phyloP scores from a whole-genome alignment of 1,140 invertebrate genomes.

The Drosophila parvula region DNA sequence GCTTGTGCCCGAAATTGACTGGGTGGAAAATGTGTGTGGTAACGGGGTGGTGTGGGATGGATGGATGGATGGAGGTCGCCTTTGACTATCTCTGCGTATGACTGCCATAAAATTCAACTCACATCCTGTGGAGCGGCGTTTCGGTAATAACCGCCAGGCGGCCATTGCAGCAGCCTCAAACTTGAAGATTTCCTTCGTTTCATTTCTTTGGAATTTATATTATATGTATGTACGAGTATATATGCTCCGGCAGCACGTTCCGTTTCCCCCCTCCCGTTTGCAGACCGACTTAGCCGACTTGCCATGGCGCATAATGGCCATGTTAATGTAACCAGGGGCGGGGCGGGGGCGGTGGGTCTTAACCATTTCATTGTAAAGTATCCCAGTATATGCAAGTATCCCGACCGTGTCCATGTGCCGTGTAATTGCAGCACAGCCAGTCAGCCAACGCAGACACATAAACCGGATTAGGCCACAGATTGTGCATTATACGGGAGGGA shows the following conservation, averaged over 20 bases:
- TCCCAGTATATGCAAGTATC: slow-evolving; percentile 16
- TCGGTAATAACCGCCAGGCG: slow-evolving; percentile 74
- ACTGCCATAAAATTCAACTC: slow-evolving; percentile 78
- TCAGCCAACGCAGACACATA: slow-evolving; percentile 48
- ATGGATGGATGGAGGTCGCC: slow-evolving; percentile 1
- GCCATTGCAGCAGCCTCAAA: slow-evolving; percentile 63
- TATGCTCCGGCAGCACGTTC: slow-evolving; percentile 30
- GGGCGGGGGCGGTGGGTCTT: background rate
- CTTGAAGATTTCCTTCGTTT: slow-evolving; percentile 61
- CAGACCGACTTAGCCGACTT: background rate
- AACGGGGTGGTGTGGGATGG: background rate
- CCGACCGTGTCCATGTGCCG: slow-evolving; percentile 19
- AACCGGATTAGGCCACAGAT: slow-evolving; percentile 67
- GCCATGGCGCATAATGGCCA: slow-evolving; percentile 61
- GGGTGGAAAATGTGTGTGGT: background rate
- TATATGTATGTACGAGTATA: no score
- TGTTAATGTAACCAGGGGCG: slow-evolving; percentile 55
- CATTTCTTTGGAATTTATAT: slow-evolving; percentile 63
- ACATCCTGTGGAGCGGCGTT: slow-evolving; percentile 40
- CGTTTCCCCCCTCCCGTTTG: background rate
- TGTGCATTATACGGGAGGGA: slow-evolving; percentile 47
- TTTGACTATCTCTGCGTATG: slow-evolving; percentile 70
- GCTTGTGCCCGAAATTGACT: background rate
- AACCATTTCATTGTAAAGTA: slow-evolving; percentile 55
- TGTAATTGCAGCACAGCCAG: slow-evolving; percentile 58